These are phyloP conservation scores for Furnarius figulus DNA, from an alignment of 2,113 vertebrate genomes.

Conservation along the genomic window DNA sequence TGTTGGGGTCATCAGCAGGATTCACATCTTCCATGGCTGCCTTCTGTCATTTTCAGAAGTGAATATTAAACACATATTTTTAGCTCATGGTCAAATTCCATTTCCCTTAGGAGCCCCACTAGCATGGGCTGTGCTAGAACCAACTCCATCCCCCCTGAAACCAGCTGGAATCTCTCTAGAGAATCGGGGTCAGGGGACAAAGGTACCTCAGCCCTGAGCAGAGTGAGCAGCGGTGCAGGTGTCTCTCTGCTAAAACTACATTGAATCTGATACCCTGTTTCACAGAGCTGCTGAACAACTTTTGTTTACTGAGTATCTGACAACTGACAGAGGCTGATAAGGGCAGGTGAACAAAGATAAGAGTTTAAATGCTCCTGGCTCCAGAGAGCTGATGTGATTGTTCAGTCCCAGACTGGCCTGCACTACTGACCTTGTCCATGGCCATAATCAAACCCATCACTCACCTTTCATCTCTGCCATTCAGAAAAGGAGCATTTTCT, in stretches of 20 bases:
- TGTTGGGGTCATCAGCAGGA: slow-evolving; percentile 96
- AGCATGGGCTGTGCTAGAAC: not conserved
- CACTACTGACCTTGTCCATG: not conserved
- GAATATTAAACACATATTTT: not conserved
- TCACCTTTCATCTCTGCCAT: not conserved
- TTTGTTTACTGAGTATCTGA: not conserved
- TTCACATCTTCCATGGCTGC: slow-evolving; percentile 83
- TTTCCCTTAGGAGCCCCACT: not conserved
- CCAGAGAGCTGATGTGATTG: not conserved
- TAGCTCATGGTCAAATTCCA: not conserved
- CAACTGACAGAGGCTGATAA: not conserved
- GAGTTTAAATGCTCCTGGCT: not conserved
- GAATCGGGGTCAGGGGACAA: not conserved
- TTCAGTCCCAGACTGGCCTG: not conserved
- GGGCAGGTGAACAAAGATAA: not conserved
- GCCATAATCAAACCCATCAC: not conserved
- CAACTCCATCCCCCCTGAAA: not conserved
- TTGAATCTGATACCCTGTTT: not conserved
- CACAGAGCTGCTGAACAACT: not conserved
- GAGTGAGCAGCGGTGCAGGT: not conserved
- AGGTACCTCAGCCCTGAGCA: not conserved
- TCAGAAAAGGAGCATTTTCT: not conserved
- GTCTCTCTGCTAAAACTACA: not conserved
- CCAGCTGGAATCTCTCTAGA: not conserved
- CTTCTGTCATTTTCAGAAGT: slow-evolving; percentile 69